Evolutionary conservation across 1,140 invertebrate species (phyloP), one percentile per base, ranked within the genome.

Genomic region (Cotesia typhae): DNA sequence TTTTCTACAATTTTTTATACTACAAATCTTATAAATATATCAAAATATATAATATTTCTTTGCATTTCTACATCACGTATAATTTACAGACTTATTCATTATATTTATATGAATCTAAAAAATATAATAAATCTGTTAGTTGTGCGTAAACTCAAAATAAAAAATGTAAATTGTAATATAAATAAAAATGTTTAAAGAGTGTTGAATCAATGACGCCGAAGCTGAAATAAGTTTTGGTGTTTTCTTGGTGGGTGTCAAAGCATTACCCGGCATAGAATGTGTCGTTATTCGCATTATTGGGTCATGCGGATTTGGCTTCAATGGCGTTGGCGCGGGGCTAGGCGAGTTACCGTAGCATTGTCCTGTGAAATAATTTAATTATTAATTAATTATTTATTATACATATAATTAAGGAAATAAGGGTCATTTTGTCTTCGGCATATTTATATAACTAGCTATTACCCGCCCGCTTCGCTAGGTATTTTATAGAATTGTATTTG

Each of bases 301-400:
- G 79, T 83, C 76, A 63, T 79, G 77, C 51, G 78, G 75, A 69
- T 75, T 79, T 35, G 81, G 77, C 69, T 77, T 84, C n/a, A 82
- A 77, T 52, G 82, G 82, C 38, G 83, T 85, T 53, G 85, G 85
- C 0, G 84, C 85, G 51, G 85, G 84, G 80, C 85, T 87, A 53
- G 85, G 82, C 9, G 83, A 86, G 74, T 85, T 85, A n/a, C 84
- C 84, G 63, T 86, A 85, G 79, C 85, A 87, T 66, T 85, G 84
- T 63, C 85, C 85, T 87, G 55, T 51, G 67, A 63, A 59, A 72
- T 71, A 35, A 71, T 52, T 73, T 38, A 35, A 72, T 47, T 72
- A 47, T 57, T 28, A 28, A 28, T 28, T 28, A 28, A 28, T 28
- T 28, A 28, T 2, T 28, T 28, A 28, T 3, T 28, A 28, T 28